Evolutionary conservation across 2,888 invertebrate genomes (phyloP), one percentile per base, ranked within the genome.

Genomic region (Melanostoma scalare): DNA sequence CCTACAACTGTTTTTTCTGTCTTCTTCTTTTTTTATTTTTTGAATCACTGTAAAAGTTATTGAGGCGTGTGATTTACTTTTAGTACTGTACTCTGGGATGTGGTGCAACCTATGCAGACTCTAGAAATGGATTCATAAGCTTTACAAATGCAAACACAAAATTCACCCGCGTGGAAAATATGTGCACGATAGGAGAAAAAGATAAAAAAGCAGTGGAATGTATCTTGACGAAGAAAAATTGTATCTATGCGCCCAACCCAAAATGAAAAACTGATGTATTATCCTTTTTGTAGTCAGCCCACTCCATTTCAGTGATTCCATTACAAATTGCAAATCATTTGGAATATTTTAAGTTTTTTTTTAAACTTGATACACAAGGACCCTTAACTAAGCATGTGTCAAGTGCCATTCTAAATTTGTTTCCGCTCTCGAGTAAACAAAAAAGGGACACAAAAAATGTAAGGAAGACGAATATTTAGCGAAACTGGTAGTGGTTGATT

Each of bases 341-440:
- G 50, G 72, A 72, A 82, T 77, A 82, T 82, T 72, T 77, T 52
- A 69, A 53, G 80, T 65, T 63, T 50, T 44, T 56, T 9, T n/a
- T 38, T 63, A 36, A 63, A 63, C 63, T 50, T 63, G 63, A 63
- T 63, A 63, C 53, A 35, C n/a, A 44, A 50, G 73, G 67, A 53
- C 63, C 67, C 33, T 69, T 40, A 10, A 61, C 69, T 79, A 79
- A 75, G 75, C 84, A 84, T 84, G 84, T 84, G 84, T 84, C 84
- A 84, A 79, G 69, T 79, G 84, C 55, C 78, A 71, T 75, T 84
- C 69, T 75, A 84, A 84, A 84, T 84, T 84, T 84, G 79, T 84
- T 84, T 84, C 84, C 84, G 84, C 53, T 65, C 46, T 58, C 63
- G 31, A 50, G 65, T 38, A 73, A 73, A 73, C 44, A 71, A 31